Percentiles rank a stretch among this genome's conserved stretches.
Evolutionary conservation across 2,113 vertebrate species (phyloP).

Genomic region (Labeo catla): DNA sequence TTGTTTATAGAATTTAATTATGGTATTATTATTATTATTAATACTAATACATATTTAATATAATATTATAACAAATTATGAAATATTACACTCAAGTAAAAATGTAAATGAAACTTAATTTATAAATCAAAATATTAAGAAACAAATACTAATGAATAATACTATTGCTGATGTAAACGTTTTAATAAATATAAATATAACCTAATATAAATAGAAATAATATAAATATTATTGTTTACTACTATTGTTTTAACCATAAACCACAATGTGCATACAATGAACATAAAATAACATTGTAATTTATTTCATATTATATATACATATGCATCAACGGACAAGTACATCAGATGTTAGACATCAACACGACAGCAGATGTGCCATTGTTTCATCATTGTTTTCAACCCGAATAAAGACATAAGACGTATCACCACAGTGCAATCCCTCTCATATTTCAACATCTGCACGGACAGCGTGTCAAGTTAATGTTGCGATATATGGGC

Average conservation of each 20-base stretch:
- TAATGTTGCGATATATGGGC: slow-evolving; percentile 6
- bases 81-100: no score
- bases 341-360: background rate
- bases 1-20: no score
- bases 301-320: background rate
- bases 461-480: background rate
- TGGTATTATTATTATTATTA: no score
- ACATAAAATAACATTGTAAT: background rate
- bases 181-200: no score
- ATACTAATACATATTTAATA: background rate
- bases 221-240: no score
- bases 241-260: background rate
- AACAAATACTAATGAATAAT: no score
- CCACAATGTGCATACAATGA: background rate
- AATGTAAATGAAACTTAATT: no score
- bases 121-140: no score
- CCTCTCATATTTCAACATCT: background rate
- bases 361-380: background rate
- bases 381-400: background rate
- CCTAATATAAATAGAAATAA: no score
- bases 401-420: background rate
- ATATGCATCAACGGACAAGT: background rate
- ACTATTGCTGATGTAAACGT: no score
- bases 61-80: background rate
- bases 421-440: background rate